phyloP scores from a whole-genome alignment of 1,140 invertebrate species.

The Drosophila watanabei region DNA sequence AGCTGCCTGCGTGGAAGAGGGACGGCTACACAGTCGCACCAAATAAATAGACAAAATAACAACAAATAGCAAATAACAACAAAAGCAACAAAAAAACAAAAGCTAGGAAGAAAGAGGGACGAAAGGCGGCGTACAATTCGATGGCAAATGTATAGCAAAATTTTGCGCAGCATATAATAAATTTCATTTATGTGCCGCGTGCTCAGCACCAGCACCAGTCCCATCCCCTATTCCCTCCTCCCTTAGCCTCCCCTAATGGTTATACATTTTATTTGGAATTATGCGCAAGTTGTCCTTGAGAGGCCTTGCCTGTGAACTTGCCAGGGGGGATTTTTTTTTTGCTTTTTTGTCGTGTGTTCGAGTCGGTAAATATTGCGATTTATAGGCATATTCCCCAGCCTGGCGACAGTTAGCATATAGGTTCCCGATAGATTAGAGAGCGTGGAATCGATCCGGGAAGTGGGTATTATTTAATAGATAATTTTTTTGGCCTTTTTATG shows the following conservation, averaged over 20 bases:
- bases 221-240: neutral
- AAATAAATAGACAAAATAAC: slow-evolving; percentile 59
- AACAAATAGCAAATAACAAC: slow-evolving; percentile 36
- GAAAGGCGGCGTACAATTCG: slow-evolving; percentile 29
- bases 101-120: no score
- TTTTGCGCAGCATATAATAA: slow-evolving; percentile 66
- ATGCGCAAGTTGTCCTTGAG: slow-evolving; percentile 61
- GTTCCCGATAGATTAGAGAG: slow-evolving; percentile 19
- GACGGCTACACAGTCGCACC: slow-evolving; percentile 20
- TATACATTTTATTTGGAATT: slow-evolving; percentile 67
- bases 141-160: slow-evolving; percentile 51
- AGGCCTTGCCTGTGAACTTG: slow-evolving; percentile 35
- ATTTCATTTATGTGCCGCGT: slow-evolving; percentile 66
- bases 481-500: neutral
- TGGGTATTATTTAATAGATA: slow-evolving; percentile 22
- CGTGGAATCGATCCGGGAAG: slow-evolving; percentile 16
- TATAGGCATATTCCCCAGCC: slow-evolving; percentile 28
- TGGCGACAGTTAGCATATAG: slow-evolving; percentile 39
- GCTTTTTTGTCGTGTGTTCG: slow-evolving; percentile 5
- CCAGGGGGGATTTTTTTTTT: slow-evolving; percentile 5
- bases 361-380: slow-evolving; percentile 50
- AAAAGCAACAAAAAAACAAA: neutral
- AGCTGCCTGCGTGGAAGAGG: slow-evolving; percentile 10
- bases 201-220: slow-evolving; percentile 28
- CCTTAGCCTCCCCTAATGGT: slow-evolving; percentile 30